A percentile compares a stretch with the other conserved stretches of the same genome.
Conservation (phyloP, 2,797 vertebrate genomes). For the Channa striata region DNA sequence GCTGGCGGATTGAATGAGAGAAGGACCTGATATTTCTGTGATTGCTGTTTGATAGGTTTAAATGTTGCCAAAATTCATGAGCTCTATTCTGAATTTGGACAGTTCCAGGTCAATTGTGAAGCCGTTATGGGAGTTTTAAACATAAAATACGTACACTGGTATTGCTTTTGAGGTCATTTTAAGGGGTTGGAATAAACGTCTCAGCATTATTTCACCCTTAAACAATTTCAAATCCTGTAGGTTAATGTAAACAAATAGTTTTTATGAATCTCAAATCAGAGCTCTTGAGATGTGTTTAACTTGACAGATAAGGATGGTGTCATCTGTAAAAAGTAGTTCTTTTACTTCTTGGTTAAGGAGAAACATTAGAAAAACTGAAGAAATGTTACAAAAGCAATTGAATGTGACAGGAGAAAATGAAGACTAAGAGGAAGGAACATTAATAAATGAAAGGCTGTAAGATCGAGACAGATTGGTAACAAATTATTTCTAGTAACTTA, state of each 20-base stretch:
- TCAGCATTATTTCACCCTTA: neutral
- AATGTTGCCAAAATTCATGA: neutral
- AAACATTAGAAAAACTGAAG: neutral
- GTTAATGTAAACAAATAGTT: neutral
- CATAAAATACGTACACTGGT: no score
- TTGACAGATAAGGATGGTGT: neutral
- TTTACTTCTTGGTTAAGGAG: neutral
- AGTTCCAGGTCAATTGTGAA: neutral
- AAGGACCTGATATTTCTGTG: no score
- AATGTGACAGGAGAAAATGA: neutral
- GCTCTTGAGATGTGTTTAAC: neutral
- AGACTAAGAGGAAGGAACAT: no score
- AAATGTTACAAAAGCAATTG: no score
- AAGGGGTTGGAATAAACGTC: no score
- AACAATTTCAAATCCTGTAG: neutral
- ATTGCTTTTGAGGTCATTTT: no score
- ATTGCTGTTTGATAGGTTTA: neutral
- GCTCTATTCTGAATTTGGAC: neutral
- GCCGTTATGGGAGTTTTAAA: neutral
- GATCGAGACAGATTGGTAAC: neutral
- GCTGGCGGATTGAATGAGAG: no score
- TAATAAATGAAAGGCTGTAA: neutral
- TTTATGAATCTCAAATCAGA: no score
- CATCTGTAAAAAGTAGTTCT: constrained; percentile 8
- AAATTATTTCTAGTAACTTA: no score